Evolutionary conservation across 2,888 invertebrate species (phyloP).

Genomic region (Hecatera dysodea): DNA sequence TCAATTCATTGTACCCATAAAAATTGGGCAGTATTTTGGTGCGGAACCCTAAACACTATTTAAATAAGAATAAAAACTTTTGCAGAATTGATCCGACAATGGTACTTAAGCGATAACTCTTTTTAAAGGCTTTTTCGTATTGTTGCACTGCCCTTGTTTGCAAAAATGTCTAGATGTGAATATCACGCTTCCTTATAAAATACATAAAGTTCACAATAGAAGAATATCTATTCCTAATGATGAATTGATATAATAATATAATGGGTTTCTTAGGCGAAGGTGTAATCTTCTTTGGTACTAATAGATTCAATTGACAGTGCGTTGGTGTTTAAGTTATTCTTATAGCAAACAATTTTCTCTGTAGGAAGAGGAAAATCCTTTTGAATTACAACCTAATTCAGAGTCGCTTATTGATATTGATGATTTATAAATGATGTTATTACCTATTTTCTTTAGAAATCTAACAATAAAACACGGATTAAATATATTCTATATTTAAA

Average conservation of each 20-base stretch:
- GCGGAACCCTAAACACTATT: not conserved
- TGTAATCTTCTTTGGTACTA: not conserved
- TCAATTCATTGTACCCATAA: not conserved
- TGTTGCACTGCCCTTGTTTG: no score
- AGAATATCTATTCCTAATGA: not conserved
- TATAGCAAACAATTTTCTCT: slow-evolving; percentile 9
- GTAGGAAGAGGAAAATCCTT: not conserved
- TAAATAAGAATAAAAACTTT: not conserved
- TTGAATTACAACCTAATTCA: not conserved
- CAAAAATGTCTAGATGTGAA: no score
- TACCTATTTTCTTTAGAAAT: no score
- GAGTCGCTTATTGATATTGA: not conserved
- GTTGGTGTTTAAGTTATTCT: not conserved
- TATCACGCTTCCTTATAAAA: no score
- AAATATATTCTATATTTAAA: no score
- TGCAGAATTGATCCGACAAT: not conserved
- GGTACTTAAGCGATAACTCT: no score
- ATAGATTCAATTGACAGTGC: not conserved
- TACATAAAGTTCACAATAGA: not conserved
- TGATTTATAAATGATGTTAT: not conserved
- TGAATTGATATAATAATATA: not conserved
- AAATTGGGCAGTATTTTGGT: not conserved
- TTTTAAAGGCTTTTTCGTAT: no score
- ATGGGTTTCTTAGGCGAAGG: not conserved
- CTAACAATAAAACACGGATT: no score